Evolutionary conservation across 53 echinoderm and acorn worm species (phyloP), one percentile per base, ranked within the genome.

Genomic region (Arbacia lixula): DNA sequence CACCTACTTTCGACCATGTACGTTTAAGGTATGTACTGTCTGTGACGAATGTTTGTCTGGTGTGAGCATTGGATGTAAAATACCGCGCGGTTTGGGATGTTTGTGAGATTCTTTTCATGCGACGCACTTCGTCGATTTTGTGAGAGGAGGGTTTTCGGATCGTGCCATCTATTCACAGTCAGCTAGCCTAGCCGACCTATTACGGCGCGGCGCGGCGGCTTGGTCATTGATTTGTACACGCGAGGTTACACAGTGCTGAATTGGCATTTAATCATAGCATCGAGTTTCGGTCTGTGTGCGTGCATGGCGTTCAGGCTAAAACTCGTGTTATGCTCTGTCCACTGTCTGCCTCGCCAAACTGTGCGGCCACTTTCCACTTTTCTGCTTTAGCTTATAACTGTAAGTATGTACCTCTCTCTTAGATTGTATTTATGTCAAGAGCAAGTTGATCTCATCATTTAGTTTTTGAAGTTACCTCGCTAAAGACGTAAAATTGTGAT

Each of bases 221-320:
- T 41, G 43, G 40, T 42, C 49, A 71, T 49, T 71, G 41, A 19
- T 28, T 25, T 43, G 40, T 41, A 28, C 26, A 41, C 2, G 29
- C 49, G 12, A 26, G 30, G 29, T 42, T 42, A 29, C 46, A 71
- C n/a, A 36, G 49, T 75, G 75, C 75, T 75, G 75, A 75, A 75
- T 75, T 53, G 75, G 75, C 75, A 75, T 75, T 75, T 75, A 53
- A 75, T 41, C 41, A 12, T 46, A n/a, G n/a, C n/a, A n/a, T n/a
- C n/a, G n/a, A n/a, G n/a, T n/a, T 10, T 56, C 54, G 54, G 33
- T 75, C 17, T 50, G 25, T 3, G 46, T 72, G 28, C 2, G 24
- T 53, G 75, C 38, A 53, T 75, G 75, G 75, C 55, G 53, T 52
- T 16, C 32, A 31, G 75, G 12, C 27, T 8, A 43, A 43, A 46